These are phyloP conservation scores for Siderastrea siderea DNA, from an alignment of 92 coral and sea anemone genomes.

Conservation along the genomic window DNA sequence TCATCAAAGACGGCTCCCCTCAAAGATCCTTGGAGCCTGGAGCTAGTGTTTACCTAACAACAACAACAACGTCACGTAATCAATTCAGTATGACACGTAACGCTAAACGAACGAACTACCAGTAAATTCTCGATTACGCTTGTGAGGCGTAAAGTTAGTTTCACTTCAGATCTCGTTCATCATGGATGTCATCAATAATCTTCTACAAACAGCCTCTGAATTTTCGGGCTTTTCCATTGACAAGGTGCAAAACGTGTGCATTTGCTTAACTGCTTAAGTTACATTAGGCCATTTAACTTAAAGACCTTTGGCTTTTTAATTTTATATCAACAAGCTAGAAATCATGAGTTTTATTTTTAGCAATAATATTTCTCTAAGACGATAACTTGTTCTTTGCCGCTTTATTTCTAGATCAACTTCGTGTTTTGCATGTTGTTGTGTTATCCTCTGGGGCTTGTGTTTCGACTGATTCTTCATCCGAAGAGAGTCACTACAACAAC, in stretches of 20 bases:
- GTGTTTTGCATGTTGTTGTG: constrained; percentile 65
- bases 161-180: not conserved
- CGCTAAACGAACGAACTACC: no score
- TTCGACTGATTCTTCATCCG: constrained; percentile 75
- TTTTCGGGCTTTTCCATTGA: constrained; percentile 3
- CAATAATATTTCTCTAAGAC: not conserved
- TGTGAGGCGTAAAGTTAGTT: no score
- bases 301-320: no score
- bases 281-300: no score
- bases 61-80: no score
- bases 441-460: constrained; percentile 74
- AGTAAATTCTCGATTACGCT: no score
- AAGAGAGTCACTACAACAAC: constrained; percentile 53
- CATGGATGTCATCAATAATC: constrained; percentile 7
- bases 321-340: not conserved
- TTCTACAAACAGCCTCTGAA: not conserved
- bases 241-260: not conserved
- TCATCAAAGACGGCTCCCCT: no score
- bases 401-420: constrained; percentile 58
- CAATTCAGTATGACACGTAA: no score
- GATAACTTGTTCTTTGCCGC: not conserved
- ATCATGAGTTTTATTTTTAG: no score
- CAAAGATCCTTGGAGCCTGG: no score
- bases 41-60: no score
- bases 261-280: no score